Evolutionary conservation across 2,888 invertebrate genomes (phyloP).

Genomic region (Caprella mutica): DNA sequence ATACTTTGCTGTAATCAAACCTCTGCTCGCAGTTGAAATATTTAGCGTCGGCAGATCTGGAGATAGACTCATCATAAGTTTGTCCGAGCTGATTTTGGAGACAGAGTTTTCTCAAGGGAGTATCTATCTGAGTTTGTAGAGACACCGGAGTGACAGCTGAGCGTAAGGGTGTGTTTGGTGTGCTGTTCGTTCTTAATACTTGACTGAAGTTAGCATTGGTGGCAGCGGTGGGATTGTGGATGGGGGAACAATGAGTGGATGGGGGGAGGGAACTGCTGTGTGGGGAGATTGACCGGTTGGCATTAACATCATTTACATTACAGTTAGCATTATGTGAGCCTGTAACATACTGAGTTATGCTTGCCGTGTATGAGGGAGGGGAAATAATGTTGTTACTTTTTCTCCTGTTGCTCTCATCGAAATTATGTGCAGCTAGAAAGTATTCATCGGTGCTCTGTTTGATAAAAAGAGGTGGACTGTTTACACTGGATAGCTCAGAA

Average conservation of each 20-base stretch:
- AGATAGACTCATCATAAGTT: neutral
- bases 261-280: constrained; percentile 1
- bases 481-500: too few species aligned
- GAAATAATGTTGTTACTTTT: too few species aligned
- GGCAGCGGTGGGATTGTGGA: neutral
- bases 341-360: too few species aligned
- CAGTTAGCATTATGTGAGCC: too few species aligned
- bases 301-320: constrained; percentile 1
- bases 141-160: neutral
- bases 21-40: constrained; percentile 3
- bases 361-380: too few species aligned
- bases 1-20: neutral
- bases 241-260: neutral
- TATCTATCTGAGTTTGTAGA: neutral
- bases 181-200: neutral
- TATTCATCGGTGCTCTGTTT: too few species aligned
- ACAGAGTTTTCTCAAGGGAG: neutral
- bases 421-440: too few species aligned
- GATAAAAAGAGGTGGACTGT: too few species aligned
- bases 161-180: constrained; percentile 6
- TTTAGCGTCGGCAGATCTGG: neutral
- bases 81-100: too few species aligned
- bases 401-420: too few species aligned
- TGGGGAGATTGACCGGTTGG: neutral
- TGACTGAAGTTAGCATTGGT: neutral